Evolutionary conservation across 2,888 invertebrate genomes (phyloP), one percentile per base, ranked within the genome.

Genomic region (Drosophila hamatofila): DNA sequence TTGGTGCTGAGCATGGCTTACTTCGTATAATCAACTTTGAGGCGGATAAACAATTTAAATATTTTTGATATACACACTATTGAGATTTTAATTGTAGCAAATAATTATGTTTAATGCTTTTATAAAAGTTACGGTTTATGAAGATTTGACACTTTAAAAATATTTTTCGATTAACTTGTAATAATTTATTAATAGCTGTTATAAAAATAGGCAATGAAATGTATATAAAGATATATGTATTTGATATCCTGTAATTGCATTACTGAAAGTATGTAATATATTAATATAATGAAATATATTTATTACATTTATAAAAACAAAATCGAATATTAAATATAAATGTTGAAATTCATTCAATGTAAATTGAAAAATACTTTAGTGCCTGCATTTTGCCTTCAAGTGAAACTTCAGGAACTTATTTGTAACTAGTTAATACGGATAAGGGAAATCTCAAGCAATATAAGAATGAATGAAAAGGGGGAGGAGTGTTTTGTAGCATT

Each of bases 1-100:
- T 86, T 21, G 93, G 92, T 12, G 92, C 92, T 56, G 92, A 93
- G 64, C 91, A 92, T 68, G 93, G 93, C 21, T 78, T 93, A 30
- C 18, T 92, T 18, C 87, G 92, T 14, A 78, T 92, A 18, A 33
- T 90, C 3, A 65, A 83, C 44, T 90, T 85, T 37, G 33, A 70
- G 11, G 55, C 61, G 21, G 67, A 80, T 0, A 67, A 71, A 57
- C 67, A 72, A 58, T 77, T 71, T 42, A 27, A 33, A n/a, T 25
- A 25, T 46, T 46, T 48, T 58, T 58, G 35, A 46, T 27, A 27
- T 3, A 39, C 25, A 27, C 23, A 41, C 39, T 39, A 27, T 23
- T 70, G 57, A 75, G 78, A 58, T 70, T 48, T 39, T 68, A 58
- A 35, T 52, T 52, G 18, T 68, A 60, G 67, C 12, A 11, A 12